Evolutionary conservation across 2,888 invertebrate genomes (phyloP).

Genomic region (Drosophila subsilvestris): DNA sequence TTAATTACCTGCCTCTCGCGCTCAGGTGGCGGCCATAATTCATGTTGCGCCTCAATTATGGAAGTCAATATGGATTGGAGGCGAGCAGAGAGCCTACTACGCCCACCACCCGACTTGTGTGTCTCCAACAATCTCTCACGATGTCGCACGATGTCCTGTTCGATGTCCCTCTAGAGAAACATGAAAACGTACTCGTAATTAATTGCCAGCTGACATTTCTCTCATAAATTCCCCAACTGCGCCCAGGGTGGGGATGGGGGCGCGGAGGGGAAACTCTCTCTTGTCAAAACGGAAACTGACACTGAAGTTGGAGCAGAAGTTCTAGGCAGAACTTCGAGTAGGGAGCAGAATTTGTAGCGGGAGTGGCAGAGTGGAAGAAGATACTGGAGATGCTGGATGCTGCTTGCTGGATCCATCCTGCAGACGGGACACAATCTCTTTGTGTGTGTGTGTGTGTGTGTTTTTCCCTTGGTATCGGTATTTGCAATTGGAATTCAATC

Average conservation of each 20-base stretch:
- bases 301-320: slow-evolving; percentile 6
- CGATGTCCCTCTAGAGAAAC: slow-evolving; percentile 20
- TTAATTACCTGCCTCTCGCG: slow-evolving; percentile 4
- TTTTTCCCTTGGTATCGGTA: background rate
- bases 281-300: background rate
- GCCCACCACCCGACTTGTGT: background rate
- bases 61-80: slow-evolving; percentile 45
- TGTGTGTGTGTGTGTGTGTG: background rate
- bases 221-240: slow-evolving; percentile 53
- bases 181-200: slow-evolving; percentile 64
- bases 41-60: slow-evolving; percentile 62
- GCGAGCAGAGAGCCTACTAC: background rate
- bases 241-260: no score
- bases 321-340: background rate
- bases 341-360: background rate
- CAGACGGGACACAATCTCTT: background rate
- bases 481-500: slow-evolving; percentile 59
- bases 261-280: no score
- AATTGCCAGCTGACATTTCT: slow-evolving; percentile 62
- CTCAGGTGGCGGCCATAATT: slow-evolving; percentile 43
- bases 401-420: no score
- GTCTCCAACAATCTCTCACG: background rate
- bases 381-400: no score
- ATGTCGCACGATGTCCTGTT: background rate
- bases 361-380: background rate